Conservation (phyloP, 2,113 vertebrate genomes). For the Halichoerus grypus region DNA sequence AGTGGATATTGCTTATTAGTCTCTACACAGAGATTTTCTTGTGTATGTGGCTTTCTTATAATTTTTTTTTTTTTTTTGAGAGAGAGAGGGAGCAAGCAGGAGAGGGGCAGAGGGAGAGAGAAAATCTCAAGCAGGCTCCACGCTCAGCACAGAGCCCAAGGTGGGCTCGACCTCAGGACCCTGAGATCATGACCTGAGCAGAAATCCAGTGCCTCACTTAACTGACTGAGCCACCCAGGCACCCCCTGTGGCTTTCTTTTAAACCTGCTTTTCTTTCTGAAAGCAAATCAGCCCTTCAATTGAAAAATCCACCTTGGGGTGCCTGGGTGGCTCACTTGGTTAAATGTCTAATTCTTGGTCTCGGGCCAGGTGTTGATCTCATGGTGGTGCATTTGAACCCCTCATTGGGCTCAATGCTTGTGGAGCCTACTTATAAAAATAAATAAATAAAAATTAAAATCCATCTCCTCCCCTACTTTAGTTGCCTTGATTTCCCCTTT, state of each 20-base stretch:
- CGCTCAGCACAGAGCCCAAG: not conserved
- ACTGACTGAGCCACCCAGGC: not conserved
- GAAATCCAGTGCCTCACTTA: not conserved
- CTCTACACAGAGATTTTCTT: not conserved
- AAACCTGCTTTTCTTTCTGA: not conserved
- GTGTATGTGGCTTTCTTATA: not conserved
- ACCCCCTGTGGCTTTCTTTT: not conserved
- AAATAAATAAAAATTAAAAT: not conserved
- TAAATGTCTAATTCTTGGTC: not conserved
- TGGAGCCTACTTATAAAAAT: not conserved
- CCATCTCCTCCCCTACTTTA: not conserved
- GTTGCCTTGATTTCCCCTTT: conserved; percentile 43
- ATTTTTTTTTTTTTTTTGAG: not conserved
- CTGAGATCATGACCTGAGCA: not conserved
- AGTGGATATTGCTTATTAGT: not conserved
- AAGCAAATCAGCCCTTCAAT: not conserved
- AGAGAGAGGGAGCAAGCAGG: not conserved
- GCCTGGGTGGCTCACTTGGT: not conserved
- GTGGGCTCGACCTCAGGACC: not conserved
- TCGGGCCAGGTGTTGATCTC: not conserved
- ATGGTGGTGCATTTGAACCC: not conserved
- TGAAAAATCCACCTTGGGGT: not conserved
- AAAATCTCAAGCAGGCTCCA: not conserved
- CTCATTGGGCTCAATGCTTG: not conserved
- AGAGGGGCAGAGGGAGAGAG: not conserved